Evolutionary conservation across 53 echinoderm and acorn worm genomes (phyloP).

Genomic region (Paracentrotus lividus): DNA sequence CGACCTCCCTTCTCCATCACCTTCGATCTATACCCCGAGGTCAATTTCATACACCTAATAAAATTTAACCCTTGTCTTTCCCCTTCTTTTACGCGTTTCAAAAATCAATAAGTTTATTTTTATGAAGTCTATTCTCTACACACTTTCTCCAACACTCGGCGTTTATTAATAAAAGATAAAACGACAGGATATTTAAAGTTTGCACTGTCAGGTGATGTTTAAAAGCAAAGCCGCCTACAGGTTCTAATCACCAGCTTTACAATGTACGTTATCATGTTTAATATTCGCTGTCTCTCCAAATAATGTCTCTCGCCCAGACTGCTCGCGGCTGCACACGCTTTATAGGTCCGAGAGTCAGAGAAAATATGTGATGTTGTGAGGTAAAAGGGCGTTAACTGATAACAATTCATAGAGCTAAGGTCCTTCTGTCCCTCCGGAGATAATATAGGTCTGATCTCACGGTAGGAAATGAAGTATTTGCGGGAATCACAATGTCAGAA

Average conservation of each 20-base stretch:
- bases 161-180: conserved; percentile 34
- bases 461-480: conserved; percentile 37
- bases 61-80: too few relatives aligned
- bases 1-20: too few relatives aligned
- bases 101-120: background rate
- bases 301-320: background rate
- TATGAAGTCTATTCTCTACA: background rate
- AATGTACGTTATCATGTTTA: conserved; percentile 22
- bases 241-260: conserved; percentile 28
- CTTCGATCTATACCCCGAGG: too few relatives aligned
- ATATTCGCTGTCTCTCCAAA: background rate
- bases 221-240: background rate
- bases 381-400: too few relatives aligned
- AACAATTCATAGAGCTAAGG: too few relatives aligned
- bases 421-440: too few relatives aligned
- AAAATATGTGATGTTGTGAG: too few relatives aligned
- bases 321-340: background rate
- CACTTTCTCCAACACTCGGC: background rate
- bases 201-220: conserved; percentile 16
- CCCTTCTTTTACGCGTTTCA: background rate
- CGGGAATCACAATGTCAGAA: conserved; percentile 30
- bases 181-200: background rate
- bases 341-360: background rate
- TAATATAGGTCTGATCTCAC: background rate
- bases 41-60: too few relatives aligned